phyloP scores from a whole-genome alignment of 2,797 vertebrate species.

The Enteromius unitaeniatus region DNA sequence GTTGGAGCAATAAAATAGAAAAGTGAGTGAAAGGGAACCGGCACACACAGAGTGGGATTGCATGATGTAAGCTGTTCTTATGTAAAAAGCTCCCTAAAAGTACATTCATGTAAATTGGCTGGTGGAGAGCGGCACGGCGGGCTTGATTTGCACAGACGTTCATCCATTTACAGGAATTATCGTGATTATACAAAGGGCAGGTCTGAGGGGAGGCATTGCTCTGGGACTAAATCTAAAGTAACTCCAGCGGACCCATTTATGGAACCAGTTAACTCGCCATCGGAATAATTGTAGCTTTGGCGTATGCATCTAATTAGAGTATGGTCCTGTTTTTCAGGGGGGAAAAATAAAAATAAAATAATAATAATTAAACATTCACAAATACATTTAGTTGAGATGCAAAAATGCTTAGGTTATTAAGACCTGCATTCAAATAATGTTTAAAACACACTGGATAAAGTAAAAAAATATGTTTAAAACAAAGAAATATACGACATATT shows the following conservation, averaged over 20 bases:
- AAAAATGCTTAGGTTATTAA: background rate
- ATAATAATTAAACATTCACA: background rate
- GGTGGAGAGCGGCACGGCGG: background rate
- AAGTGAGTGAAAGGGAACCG: background rate
- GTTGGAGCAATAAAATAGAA: conserved; percentile 8
- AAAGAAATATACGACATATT: background rate
- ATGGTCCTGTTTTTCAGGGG: background rate
- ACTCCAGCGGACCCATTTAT: conserved; percentile 14
- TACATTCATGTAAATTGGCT: conserved; percentile 27
- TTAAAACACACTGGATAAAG: background rate
- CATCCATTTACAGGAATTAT: conserved; percentile 26
- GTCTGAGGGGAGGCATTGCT: conserved; percentile 31
- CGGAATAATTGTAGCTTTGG: conserved; percentile 4
- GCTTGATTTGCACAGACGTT: conserved; percentile 18
- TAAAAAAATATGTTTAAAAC: too few species aligned
- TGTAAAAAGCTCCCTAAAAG: conserved; percentile 16
- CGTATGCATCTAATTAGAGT: background rate
- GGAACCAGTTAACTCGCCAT: conserved; percentile 18
- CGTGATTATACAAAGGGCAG: conserved; percentile 32
- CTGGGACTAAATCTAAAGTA: conserved; percentile 14
- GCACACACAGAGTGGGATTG: background rate
- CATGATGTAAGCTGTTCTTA: conserved; percentile 15
- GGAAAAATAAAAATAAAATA: background rate
- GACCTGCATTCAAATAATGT: background rate
- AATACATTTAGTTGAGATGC: background rate